Base-by-base conservation (phyloP, 2,888 invertebrate species). In the Raillietiella orientalis region DNA sequence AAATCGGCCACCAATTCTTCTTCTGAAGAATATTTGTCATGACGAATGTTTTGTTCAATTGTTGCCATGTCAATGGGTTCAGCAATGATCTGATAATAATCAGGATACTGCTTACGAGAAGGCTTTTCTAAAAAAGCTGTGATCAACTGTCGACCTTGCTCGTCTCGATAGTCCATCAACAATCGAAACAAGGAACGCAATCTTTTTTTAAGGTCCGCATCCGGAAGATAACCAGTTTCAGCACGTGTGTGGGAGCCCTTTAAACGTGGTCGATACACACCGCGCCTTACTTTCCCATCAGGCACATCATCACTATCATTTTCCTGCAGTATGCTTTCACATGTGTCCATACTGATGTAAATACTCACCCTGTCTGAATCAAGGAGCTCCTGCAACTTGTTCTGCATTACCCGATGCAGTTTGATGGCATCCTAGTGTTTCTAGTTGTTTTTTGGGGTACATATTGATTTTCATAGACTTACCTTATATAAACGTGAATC, bases 101-200 rank as follows among this genome's bases (percentile, higher is more conserved):
- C 82, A 0, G 87, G 79, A 42, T 90, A 90, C 16, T 77, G 52
- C 41, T 84, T 79, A 44, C 72, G 71, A 15, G 79, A 79, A 0
- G 96, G 93, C 40, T 87, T 75, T 44, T 82, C 79, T 72, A 90
- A 72, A 43, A 96, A 96, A 37, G 77, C 60, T 29, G 75, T 51
- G 54, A 84, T 72, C 1, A 82, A 71, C 36, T 71, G 65, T 9
- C 90, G 56, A 1, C 72, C 75, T 36, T 66, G 69, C 21, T 59
- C 58, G 36, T 59, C 60, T n/a, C n/a, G n/a, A 17, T 56, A 64
- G 42, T 67, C 66, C 32, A 63, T 53, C 16, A 67, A 49, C 37
- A 58, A 60, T 41, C 63, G 75, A 35, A 75, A 75, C 27, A 93
- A 54, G 28, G 59, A 54, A 41, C 71, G 64, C 9, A 87, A 56